Base-by-base conservation (phyloP, 2,888 invertebrate species). In the Aphidius colemani region DNA sequence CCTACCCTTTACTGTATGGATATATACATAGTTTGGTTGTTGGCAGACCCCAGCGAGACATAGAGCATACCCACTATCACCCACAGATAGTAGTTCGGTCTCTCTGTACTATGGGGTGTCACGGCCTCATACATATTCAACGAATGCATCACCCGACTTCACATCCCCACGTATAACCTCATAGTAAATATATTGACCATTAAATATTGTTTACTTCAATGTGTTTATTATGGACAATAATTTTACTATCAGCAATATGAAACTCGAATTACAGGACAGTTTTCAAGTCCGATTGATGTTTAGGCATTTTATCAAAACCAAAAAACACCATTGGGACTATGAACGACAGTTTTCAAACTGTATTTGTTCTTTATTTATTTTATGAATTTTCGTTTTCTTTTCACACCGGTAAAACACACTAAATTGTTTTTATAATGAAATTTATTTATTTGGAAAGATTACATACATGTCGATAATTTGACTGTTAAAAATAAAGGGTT, bases 51-150 rank as follows among this genome's bases (percentile, higher is more conserved):
- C 77, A 75, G 73, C 75, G 78, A 79, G 78, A 78, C 78, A 74
- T 75, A 76, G 74, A 78, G 78, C 78, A 75, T 77, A 79, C 77
- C 80, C 76, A 77, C 80, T 81, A 82, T 81, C 81, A 78, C 76
- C 80, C 81, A 72, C 81, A 80, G 80, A 82, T 81, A 81, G 81
- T 74, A 78, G 77, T 79, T 74, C 72, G 75, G 77, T 75, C 75
- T 75, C 75, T 74, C 76, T 71, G 71, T 75, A 74, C 77, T 75
- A 75, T 78, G 79, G 80, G 79, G 80, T 80, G 82, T 82, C 81
- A 78, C 79, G 78, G 79, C 83, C 85, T 87, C 86, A 87, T 88
- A 85, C 87, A 88, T 88, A 88, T 87, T 87, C 87, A 88, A 83
- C 80, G 83, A 83, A 85, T 87, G 87, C 87, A 86, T 85, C 86